Percentiles rank a stretch among this genome's conserved stretches.
Conservation (phyloP, 2,797 vertebrate genomes). For the Triplophysa yarkandensis region DNA sequence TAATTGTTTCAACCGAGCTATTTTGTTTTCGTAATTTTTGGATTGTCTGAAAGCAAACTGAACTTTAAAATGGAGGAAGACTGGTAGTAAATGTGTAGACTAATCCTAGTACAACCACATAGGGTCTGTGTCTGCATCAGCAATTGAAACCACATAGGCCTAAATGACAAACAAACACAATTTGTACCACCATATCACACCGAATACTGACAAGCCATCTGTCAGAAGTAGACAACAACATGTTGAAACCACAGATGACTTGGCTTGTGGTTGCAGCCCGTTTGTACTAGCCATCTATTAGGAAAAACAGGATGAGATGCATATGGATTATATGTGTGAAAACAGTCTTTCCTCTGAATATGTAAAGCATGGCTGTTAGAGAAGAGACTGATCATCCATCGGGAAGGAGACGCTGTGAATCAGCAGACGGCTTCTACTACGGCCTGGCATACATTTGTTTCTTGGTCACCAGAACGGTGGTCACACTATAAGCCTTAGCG, state of each 20-base stretch:
- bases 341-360: constrained; percentile 37
- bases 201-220: constrained; percentile 61
- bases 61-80: constrained; percentile 20
- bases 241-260: constrained; percentile 54
- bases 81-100: neutral
- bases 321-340: constrained; percentile 52
- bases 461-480: constrained; percentile 49
- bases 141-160: constrained; percentile 42
- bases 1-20: too few relatives aligned
- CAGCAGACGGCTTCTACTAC: constrained; percentile 47
- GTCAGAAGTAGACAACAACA: constrained; percentile 56
- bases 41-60: neutral
- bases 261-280: constrained; percentile 49
- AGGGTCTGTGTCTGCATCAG: constrained; percentile 27
- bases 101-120: neutral
- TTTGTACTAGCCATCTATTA: constrained; percentile 52
- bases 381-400: constrained; percentile 19
- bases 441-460: constrained; percentile 52
- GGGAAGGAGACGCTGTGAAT: constrained; percentile 45
- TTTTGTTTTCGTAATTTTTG: too few relatives aligned
- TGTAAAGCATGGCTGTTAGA: constrained; percentile 6
- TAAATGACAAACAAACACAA: constrained; percentile 56
- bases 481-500: constrained; percentile 6
- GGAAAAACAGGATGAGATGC: constrained; percentile 56
- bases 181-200: constrained; percentile 52